Base-by-base conservation (phyloP, 1,140 invertebrate genomes). In the Drosophila parabipectinata region DNA sequence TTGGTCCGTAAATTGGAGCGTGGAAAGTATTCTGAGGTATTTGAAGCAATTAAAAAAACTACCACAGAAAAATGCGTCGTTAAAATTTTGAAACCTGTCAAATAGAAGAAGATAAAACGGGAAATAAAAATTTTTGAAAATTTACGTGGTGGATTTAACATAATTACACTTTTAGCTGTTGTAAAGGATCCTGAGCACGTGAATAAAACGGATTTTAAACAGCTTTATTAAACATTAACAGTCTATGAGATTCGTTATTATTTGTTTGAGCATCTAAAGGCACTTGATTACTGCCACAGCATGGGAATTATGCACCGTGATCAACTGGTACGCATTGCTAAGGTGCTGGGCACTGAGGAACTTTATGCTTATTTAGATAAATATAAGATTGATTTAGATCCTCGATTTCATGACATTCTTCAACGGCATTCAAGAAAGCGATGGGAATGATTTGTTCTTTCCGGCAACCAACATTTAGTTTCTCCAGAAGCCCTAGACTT, bases 51-150 rank as follows among this genome's bases (percentile, higher is more conserved):
- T 93, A 99, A 99, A 94, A 95, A 99, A 91, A 98, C 97, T 92
- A 99, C 97, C 93, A 99, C 98, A 94, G 98, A 99, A 93, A 99
- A 99, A 94, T 99, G 98, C 95, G 99, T 99, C 93, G 98, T 99
- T 79, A 99, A 99, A 97, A 99, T 99, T 95, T 95, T 99, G 92
- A 99, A 99, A 97, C 99, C 99, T 90, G 99, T 99, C 12, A 99
- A 99, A 95, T 99, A 99, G 97, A 99, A 99, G 96, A 99, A 99
- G 94, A 99, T 99, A 83, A 99, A 99, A 95, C 94, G 99, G 92
- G 99, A 99, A 95, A 99, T 99, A 90, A 99, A 99, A 95, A 99
- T 99, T 93, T 95, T 99, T 94, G 98, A 99, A 94, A 99, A 99
- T 94, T 94, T 99, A 89, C 95, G 98, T 92, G 98, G 98, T 83